Conservation (phyloP, 2,888 invertebrate species). For the Drosophila lutescens region DNA sequence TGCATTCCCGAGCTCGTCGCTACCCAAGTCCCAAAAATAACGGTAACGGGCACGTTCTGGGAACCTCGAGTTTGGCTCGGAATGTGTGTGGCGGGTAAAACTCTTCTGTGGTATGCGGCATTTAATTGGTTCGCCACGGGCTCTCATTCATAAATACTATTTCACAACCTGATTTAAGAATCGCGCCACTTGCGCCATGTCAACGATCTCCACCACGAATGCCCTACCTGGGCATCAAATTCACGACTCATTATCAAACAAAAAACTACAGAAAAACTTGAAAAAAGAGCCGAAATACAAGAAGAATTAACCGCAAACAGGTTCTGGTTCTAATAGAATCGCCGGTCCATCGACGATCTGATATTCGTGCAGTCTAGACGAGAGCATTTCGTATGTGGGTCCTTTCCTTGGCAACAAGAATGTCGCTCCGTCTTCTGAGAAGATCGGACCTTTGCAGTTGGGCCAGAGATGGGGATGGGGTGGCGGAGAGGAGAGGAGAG, state of each 20-base stretch:
- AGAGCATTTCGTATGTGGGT: constrained; percentile 34
- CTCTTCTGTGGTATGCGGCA: constrained; percentile 50
- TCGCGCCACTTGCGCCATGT: constrained; percentile 72
- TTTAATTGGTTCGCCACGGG: constrained; percentile 44
- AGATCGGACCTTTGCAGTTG: constrained; percentile 23
- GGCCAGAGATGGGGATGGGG: constrained; percentile 14
- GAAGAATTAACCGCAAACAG: constrained; percentile 50
- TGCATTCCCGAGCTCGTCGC: constrained; percentile 21
- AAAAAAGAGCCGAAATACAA: constrained; percentile 11
- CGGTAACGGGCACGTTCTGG: constrained; percentile 50
- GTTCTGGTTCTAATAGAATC: constrained; percentile 67
- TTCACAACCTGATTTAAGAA: constrained; percentile 74
- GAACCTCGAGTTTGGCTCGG: constrained; percentile 14
- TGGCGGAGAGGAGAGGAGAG: background rate
- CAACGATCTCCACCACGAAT: constrained; percentile 62
- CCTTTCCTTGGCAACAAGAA: constrained; percentile 66
- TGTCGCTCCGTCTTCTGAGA: constrained; percentile 40
- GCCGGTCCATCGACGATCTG: constrained; percentile 28
- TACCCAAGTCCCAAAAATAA: constrained; percentile 38
- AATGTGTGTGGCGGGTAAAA: constrained; percentile 43
- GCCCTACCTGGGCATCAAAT: constrained; percentile 40
- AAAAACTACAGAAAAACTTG: constrained; percentile 1
- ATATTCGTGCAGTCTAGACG: constrained; percentile 66
- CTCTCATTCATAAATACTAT: constrained; percentile 73
- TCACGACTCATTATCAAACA: constrained; percentile 43